Base-by-base conservation (phyloP, 92 coral and sea anemone genomes). In the Paramuricea clavata region DNA sequence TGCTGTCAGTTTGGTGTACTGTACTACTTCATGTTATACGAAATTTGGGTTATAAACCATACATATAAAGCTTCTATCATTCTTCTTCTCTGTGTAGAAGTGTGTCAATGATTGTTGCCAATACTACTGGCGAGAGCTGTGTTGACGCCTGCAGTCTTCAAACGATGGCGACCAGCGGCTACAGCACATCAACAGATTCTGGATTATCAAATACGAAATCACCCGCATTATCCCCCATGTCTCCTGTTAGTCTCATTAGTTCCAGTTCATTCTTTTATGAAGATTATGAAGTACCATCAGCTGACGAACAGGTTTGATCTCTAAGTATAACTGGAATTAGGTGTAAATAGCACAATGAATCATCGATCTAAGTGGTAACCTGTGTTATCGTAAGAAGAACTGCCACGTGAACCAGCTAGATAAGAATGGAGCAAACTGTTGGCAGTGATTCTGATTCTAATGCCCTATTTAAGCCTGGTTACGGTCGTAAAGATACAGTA, bases 111-210 rank as follows among this genome's bases (percentile, higher is more conserved):
- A 79, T 79, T 0, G 84, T 79, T 0, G 59, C 71, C 33, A 33
- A 19, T 35, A 33, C 31, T 6, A 5, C 35, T 41, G 72, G 72
- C 35, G 84, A 61, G 10, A 78, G 26, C 33, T 86, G 16, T 39
- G 86, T 76, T 11, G 98, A 95, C 78, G 87, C 89, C 78, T 88
- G 93, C 79, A 95, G 95, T 78, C 85, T 94, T 10, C 91, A 86
- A 43, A 93, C 98, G 0, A 90, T 95, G 49, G 87, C 88, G 36
- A 94, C 98, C 27, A 96, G 99, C 69, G 95, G 95, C 17, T 94
- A 95, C 85, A 94, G 94, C 75, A 94, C 98, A 13, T 96, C 99
- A 11, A 91, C 93, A 42, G 99, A 96, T 71, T 96, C 99, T 17
- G 98, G 92, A 82, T 84, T 93, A 65, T 86, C 87, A 32, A 94